Percentiles rank a stretch among this genome's conserved stretches.
These are phyloP conservation scores for Pissodes strobi DNA, from an alignment of 1,140 invertebrate species.

Conservation along the genomic window DNA sequence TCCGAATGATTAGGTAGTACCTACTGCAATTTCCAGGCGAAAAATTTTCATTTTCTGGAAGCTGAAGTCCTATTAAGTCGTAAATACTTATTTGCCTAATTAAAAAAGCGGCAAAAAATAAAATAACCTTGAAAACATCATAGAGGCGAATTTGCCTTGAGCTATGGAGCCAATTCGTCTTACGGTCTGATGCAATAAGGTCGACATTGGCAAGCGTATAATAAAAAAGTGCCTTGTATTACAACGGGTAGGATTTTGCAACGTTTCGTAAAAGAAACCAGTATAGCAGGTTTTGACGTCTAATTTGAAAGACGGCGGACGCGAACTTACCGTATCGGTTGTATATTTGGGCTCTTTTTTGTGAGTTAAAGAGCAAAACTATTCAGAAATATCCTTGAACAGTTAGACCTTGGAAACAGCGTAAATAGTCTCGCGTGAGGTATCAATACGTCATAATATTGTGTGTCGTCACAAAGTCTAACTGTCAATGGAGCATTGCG, in stretches of 20 bases:
- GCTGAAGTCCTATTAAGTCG: too few species aligned
- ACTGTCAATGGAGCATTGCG: slow-evolving; percentile 21
- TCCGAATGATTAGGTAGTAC: too few species aligned
- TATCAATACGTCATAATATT: slow-evolving; percentile 43
- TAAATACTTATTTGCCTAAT: too few species aligned
- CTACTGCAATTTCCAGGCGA: not conserved
- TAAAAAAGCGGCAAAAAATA: too few species aligned
- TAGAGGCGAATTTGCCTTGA: slow-evolving; percentile 19
- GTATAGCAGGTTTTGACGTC: slow-evolving; percentile 10
- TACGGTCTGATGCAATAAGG: slow-evolving; percentile 14
- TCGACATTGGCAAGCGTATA: not conserved
- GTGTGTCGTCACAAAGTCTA: slow-evolving; percentile 47
- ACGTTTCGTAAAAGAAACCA: slow-evolving; percentile 23
- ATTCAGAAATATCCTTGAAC: slow-evolving; percentile 48
- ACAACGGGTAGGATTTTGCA: not conserved
- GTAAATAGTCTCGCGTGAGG: slow-evolving; percentile 44
- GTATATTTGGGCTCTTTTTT: not conserved
- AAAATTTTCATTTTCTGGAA: not conserved
- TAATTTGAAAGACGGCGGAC: not conserved
- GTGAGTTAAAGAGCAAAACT: slow-evolving; percentile 10
- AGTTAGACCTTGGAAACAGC: slow-evolving; percentile 61
- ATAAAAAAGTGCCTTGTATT: not conserved
- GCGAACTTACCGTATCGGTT: not conserved
- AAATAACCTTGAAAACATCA: too few species aligned
- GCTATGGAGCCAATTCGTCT: slow-evolving; percentile 19